Conservation (phyloP, 2,888 invertebrate genomes). For the Atethmia centrago region DNA sequence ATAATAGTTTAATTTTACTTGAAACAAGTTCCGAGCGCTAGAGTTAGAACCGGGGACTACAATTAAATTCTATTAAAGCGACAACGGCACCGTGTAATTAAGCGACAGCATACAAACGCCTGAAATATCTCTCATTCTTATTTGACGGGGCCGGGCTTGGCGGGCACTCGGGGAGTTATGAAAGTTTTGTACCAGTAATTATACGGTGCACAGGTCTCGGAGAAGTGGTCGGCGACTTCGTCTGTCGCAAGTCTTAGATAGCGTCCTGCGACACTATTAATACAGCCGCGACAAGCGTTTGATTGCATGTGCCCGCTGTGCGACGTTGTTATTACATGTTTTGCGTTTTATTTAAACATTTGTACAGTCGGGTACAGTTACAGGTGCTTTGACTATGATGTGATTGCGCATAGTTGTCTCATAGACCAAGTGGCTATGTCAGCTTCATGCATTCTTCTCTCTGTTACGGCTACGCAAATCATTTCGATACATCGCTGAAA, state of each 20-base stretch:
- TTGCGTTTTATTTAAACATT: conserved; percentile 62
- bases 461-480: neutral
- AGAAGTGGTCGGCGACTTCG: conserved; percentile 63
- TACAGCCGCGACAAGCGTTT: conserved; percentile 81
- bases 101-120: conserved; percentile 80
- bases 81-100: conserved; percentile 85
- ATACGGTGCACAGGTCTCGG: conserved; percentile 71
- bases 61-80: conserved; percentile 89
- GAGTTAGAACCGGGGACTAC: conserved; percentile 72
- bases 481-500: neutral
- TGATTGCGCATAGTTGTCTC: neutral
- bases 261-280: conserved; percentile 82
- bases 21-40: conserved; percentile 74
- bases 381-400: conserved; percentile 1
- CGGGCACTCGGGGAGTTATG: conserved; percentile 75
- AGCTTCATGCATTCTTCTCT: neutral
- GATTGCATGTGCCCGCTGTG: conserved; percentile 81
- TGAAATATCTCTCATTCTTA: conserved; percentile 88
- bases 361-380: conserved; percentile 56
- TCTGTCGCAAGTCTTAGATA: conserved; percentile 76
- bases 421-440: neutral
- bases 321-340: conserved; percentile 80
- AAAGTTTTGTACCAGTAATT: conserved; percentile 86
- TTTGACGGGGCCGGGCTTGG: conserved; percentile 74
- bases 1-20: conserved; percentile 53